Evolutionary conservation across 2,113 vertebrate genomes (phyloP), one percentile per base, ranked within the genome.

Genomic region (Stegostoma tigrinum): DNA sequence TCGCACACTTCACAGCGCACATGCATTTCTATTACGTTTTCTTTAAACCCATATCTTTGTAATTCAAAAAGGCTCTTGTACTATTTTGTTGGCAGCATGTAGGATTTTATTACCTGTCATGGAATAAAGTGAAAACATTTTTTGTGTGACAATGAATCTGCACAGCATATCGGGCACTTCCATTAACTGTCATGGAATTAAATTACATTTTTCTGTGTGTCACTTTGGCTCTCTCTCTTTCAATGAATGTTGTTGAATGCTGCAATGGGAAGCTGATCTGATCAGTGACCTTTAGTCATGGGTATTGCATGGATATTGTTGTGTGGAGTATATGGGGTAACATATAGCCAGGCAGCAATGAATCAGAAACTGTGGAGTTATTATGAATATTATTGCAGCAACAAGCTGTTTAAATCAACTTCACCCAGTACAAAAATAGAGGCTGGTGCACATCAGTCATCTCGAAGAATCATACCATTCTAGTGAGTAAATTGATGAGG

Each of bases 101-200:
- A 93, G 61, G 34, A n/a, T 93, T 66, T 93, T 93, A 93, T 93
- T 93, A 66, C 61, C 89, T 93, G 89, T 93, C 89, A 93, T 66
- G 17, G 89, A 23, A 67, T 93, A 93, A 93, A 93, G 87, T 66
- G 89, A 64, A 66, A 66, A 93, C 89, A 66, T 93, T 93, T 93
- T 66, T 64, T 93, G 64, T 93, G 89, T 93, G 61, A 93, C 89
- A 93, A 38, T 93, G 89, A 93, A 93, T 93, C 89, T 93, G 89
- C 2, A 23, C 89, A 38, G 61, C 89, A 93, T n/a, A 66, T 64
- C 89, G 64, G 38, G 89, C 61, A 12, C 89, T 93, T 66, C 61
- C 61, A 93, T 93, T 93, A 93, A 93, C 89, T 93, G 89, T 67
- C 89, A 93, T 42, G 89, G 89, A 93, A 93, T 93, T 93, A 38